phyloP scores from a whole-genome alignment of 2,888 invertebrate genomes.

The Argyra leucocephala region DNA sequence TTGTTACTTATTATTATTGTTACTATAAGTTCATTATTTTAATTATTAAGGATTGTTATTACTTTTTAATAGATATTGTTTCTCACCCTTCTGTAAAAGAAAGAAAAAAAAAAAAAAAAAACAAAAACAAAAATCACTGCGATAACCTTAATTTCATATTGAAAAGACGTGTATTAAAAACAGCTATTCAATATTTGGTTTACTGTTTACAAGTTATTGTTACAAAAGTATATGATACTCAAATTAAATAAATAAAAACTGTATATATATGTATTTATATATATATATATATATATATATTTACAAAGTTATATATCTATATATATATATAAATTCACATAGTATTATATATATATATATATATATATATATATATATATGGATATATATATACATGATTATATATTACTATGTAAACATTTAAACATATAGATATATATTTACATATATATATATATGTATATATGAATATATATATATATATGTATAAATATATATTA shows the following conservation, averaged over 20 bases:
- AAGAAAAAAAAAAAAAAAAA: too few species aligned
- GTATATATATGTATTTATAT: neutral
- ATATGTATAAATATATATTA: neutral
- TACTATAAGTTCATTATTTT: too few species aligned
- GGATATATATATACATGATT: neutral
- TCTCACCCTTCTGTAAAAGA: too few species aligned
- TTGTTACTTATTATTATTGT: too few species aligned
- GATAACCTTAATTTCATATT: neutral
- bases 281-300: neutral
- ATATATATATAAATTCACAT: neutral
- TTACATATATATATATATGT: neutral
- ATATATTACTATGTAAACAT: neutral
- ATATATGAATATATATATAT: neutral
- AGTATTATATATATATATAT: neutral
- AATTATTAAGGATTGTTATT: too few species aligned
- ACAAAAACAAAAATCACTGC: too few species aligned
- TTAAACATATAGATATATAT: neutral
- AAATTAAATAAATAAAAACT: neutral
- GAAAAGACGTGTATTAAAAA: neutral
- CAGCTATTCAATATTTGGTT: neutral
- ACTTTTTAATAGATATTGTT: too few species aligned
- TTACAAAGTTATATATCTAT: neutral
- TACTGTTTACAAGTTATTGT: neutral
- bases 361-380: neutral
- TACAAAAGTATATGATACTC: neutral